phyloP scores from a whole-genome alignment of 2,888 invertebrate species.

The Drosophila rellima region DNA sequence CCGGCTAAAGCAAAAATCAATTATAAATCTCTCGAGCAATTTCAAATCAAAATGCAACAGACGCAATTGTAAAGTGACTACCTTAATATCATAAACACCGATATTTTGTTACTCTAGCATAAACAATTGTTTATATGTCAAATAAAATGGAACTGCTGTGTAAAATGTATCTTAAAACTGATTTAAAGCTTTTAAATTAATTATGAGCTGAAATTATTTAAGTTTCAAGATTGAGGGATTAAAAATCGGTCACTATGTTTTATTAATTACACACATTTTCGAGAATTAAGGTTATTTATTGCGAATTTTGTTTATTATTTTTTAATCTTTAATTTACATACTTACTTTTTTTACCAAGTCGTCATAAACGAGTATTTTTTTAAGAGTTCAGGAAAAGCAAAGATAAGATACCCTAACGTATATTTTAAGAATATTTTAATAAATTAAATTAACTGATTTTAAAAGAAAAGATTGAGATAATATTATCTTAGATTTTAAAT shows the following conservation, averaged over 20 bases:
- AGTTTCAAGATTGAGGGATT: not conserved
- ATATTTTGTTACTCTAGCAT: slow-evolving; percentile 4
- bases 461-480: no score
- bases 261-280: not conserved
- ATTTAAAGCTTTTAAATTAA: not conserved
- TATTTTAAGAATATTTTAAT: no score
- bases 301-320: not conserved
- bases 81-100: not conserved
- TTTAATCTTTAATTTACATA: not conserved
- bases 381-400: not conserved
- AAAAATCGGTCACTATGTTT: not conserved
- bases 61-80: slow-evolving; percentile 18
- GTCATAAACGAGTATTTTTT: not conserved
- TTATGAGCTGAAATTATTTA: not conserved
- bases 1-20: slow-evolving; percentile 73
- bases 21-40: slow-evolving; percentile 60
- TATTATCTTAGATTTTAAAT: no score
- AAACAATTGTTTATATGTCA: not conserved
- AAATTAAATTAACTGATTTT: not conserved
- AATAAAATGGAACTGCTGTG: not conserved
- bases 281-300: not conserved
- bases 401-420: not conserved
- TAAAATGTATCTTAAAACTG: not conserved
- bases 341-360: not conserved
- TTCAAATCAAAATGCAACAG: slow-evolving; percentile 49